Conservation (phyloP, 2,888 invertebrate genomes). For the Eubasilissa splendida region DNA sequence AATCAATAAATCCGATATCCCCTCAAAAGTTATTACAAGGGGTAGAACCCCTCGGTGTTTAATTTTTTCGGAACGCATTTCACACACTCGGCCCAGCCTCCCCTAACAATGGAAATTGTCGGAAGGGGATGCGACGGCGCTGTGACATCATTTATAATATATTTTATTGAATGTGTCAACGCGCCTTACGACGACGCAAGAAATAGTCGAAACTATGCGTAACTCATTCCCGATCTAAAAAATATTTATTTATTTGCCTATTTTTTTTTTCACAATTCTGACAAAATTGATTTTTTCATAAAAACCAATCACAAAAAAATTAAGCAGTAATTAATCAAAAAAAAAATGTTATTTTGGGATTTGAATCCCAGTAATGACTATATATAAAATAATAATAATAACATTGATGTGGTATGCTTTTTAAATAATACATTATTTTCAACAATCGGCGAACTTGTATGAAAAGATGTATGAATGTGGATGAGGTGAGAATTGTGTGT, state of each 20-base stretch:
- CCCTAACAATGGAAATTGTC: conserved; percentile 36
- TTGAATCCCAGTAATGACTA: too few relatives aligned
- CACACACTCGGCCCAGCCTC: conserved; percentile 56
- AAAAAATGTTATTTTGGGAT: too few relatives aligned
- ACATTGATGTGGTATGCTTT: too few relatives aligned
- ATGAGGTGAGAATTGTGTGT: too few relatives aligned
- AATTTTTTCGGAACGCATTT: conserved; percentile 58
- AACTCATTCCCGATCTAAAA: neutral
- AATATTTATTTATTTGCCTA: neutral
- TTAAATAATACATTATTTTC: too few relatives aligned
- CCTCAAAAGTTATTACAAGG: conserved; percentile 58
- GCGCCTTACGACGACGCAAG: conserved; percentile 43
- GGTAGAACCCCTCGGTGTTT: conserved; percentile 54
- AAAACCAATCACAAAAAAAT: too few relatives aligned
- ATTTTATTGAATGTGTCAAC: conserved; percentile 59
- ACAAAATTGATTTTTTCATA: too few relatives aligned
- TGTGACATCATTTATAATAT: conserved; percentile 58
- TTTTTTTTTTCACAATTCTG: too few relatives aligned
- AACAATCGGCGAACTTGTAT: too few relatives aligned
- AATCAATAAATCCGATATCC: conserved; percentile 59
- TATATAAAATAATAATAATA: too few relatives aligned
- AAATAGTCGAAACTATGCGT: conserved; percentile 43
- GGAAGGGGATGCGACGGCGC: conserved; percentile 47
- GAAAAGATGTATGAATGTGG: too few relatives aligned
- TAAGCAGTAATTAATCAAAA: too few relatives aligned